Conservation (phyloP, 2,113 vertebrate species). For the Mandrillus leucophaeus region DNA sequence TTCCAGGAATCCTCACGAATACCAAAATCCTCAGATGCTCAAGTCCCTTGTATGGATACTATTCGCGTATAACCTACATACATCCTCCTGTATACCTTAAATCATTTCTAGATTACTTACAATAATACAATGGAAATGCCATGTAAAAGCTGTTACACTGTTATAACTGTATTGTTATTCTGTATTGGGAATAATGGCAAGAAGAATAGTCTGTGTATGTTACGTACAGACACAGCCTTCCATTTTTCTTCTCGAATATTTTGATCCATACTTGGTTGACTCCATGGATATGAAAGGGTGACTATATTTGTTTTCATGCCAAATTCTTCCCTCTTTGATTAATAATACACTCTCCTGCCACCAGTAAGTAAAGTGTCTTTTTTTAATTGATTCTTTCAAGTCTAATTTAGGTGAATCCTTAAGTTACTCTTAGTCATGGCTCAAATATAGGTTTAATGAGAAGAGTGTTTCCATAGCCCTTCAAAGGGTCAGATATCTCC, state of each 20-base stretch:
- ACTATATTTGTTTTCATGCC: background rate
- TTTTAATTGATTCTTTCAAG: background rate
- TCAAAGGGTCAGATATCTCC: background rate
- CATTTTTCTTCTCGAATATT: background rate
- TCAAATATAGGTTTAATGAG: background rate
- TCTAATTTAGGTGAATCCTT: background rate
- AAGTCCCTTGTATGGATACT: background rate
- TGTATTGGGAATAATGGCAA: background rate
- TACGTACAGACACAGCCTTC: background rate
- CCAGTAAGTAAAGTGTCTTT: background rate
- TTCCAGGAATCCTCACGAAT: background rate
- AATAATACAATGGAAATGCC: background rate
- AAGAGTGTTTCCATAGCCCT: background rate
- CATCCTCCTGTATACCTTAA: background rate
- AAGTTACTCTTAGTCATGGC: background rate
- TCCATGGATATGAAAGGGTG: background rate
- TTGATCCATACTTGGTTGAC: background rate
- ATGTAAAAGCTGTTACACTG: background rate
- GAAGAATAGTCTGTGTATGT: background rate
- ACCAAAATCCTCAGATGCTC: background rate
- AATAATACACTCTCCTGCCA: background rate
- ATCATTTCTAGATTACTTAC: background rate
- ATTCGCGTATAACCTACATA: background rate
- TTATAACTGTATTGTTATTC: background rate
- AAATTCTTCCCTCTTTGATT: background rate